These are phyloP conservation scores for Rhegmatorhina hoffmannsi DNA, from an alignment of 2,113 vertebrate genomes.

Conservation along the genomic window DNA sequence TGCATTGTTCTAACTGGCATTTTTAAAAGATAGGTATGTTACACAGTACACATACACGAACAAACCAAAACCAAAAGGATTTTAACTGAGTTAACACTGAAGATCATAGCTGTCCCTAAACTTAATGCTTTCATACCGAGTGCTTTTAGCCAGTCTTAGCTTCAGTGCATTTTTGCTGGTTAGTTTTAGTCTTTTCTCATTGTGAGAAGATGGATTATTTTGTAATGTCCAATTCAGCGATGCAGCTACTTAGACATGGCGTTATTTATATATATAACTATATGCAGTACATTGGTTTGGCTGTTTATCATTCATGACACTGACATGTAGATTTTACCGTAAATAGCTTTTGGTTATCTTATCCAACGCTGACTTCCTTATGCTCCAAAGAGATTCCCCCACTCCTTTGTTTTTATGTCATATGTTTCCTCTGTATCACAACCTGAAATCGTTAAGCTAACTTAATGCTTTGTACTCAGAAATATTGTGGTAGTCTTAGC, in stretches of 20 bases:
- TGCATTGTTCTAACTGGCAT: not conserved
- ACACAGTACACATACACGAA: not conserved
- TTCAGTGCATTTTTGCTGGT: constrained; percentile 53
- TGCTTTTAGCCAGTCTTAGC: constrained; percentile 19
- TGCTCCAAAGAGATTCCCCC: constrained; percentile 69
- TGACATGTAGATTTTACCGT: not conserved
- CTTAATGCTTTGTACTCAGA: constrained; percentile 62
- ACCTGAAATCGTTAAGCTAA: constrained; percentile 9
- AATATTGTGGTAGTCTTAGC: constrained; percentile 50
- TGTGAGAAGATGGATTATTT: constrained; percentile 15
- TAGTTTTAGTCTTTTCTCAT: constrained; percentile 48
- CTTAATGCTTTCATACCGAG: not conserved
- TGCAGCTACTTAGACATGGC: constrained; percentile 22
- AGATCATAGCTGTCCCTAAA: constrained; percentile 2
- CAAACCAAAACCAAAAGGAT: not conserved
- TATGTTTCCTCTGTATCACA: constrained; percentile 44
- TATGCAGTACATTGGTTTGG: constrained; percentile 36
- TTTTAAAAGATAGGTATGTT: not conserved
- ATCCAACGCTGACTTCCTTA: constrained; percentile 36
- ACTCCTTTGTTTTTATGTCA: constrained; percentile 45
- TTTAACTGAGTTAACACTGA: not conserved
- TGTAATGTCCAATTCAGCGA: constrained; percentile 10
- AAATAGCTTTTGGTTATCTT: constrained; percentile 60
- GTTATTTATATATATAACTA: constrained; percentile 45
- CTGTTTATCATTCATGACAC: constrained; percentile 44